Evolutionary conservation across 2,797 vertebrate species (phyloP).

Genomic region (Spea hammondii): DNA sequence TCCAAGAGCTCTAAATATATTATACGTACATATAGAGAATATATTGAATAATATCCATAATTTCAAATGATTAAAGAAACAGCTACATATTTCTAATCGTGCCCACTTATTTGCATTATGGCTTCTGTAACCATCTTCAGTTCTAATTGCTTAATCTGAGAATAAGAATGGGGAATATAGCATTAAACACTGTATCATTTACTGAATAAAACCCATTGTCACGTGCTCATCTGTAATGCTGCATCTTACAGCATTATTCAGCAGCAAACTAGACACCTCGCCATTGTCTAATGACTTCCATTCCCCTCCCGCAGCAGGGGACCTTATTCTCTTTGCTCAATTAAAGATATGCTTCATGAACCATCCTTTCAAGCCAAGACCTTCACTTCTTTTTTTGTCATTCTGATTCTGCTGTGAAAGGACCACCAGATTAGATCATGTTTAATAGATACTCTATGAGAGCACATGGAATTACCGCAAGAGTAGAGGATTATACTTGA

Average conservation of each 20-base stretch:
- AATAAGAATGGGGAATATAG: background rate
- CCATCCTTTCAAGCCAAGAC: conserved; percentile 11
- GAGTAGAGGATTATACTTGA: background rate
- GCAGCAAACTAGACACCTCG: conserved; percentile 27
- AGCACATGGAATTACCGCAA: background rate
- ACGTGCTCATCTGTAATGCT: conserved; percentile 15
- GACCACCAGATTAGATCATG: conserved; percentile 9
- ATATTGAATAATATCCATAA: too few species aligned
- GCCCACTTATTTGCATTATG: too few species aligned
- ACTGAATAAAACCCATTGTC: conserved; percentile 28
- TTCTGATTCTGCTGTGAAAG: conserved; percentile 29
- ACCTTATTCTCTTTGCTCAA: conserved; percentile 32
- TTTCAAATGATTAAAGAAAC: too few species aligned
- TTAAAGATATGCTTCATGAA: conserved; percentile 42
- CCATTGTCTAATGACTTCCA: conserved; percentile 39
- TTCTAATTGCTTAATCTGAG: too few species aligned
- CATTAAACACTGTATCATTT: conserved; percentile 34
- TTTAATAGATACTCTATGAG: background rate
- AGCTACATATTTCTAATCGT: too few species aligned
- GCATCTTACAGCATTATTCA: conserved; percentile 44
- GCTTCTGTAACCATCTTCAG: too few species aligned
- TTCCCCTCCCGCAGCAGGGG: conserved; percentile 30
- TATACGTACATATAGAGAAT: too few species aligned
- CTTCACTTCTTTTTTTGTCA: conserved; percentile 19
- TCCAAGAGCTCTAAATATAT: too few species aligned